These are phyloP conservation scores for Chamaetylas fuelleborni DNA, from an alignment of 2,113 vertebrate genomes.

Conservation along the genomic window DNA sequence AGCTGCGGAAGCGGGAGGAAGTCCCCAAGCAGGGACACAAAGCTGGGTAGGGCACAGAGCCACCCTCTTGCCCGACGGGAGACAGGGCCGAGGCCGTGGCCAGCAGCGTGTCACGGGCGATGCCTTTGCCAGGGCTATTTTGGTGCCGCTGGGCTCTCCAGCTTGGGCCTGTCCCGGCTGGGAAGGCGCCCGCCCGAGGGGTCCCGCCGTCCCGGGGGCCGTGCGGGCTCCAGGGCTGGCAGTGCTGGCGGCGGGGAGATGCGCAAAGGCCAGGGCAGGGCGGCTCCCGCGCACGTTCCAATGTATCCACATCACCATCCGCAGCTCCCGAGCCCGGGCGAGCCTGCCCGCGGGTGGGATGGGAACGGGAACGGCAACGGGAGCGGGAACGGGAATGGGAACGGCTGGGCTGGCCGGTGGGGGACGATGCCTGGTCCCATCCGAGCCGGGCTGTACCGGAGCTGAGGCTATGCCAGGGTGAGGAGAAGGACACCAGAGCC, in stretches of 20 bases:
- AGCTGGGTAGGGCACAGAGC: not conserved
- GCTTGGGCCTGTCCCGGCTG: not conserved
- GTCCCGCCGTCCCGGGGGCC: not conserved
- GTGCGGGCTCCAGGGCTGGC: not conserved
- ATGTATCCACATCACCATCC: conserved; percentile 59
- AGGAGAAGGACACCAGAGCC: not conserved
- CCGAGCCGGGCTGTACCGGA: not conserved
- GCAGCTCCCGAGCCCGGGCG: not conserved
- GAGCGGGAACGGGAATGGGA: not conserved
- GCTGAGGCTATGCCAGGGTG: not conserved
- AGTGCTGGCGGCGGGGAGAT: not conserved
- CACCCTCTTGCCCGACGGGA: not conserved
- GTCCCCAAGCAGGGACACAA: not conserved
- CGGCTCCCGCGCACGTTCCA: conserved; percentile 63
- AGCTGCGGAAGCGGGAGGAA: not conserved
- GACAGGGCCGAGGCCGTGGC: not conserved
- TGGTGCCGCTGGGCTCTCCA: not conserved
- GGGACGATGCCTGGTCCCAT: not conserved
- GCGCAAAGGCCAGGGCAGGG: conserved; percentile 16
- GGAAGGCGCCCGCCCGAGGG: not conserved
- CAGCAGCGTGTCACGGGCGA: not conserved
- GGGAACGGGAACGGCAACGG: not conserved
- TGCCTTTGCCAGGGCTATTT: not conserved
- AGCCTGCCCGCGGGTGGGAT: conserved; percentile 15
- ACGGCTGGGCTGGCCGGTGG: not conserved